Evolutionary conservation across 2,113 vertebrate genomes (phyloP).

Genomic region (Chionomys nivalis): DNA sequence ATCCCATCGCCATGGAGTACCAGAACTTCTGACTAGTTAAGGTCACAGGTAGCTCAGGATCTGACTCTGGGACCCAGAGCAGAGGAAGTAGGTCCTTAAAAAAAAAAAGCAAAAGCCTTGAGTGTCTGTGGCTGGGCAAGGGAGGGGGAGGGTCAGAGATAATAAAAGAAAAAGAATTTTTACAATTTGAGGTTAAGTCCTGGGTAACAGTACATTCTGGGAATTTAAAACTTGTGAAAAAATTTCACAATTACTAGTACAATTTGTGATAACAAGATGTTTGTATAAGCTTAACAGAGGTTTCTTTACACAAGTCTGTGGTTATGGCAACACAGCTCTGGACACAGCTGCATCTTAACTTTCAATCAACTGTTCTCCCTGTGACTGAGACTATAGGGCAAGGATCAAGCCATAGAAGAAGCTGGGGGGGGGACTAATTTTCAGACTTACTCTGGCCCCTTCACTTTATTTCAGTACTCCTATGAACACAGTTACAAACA

Average conservation of each 20-base stretch:
- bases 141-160: not conserved
- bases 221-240: not conserved
- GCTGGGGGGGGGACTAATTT: not conserved
- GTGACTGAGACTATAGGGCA: not conserved
- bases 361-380: not conserved
- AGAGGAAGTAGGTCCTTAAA: not conserved
- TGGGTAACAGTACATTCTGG: not conserved
- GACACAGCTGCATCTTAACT: not conserved
- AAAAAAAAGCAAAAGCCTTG: not conserved
- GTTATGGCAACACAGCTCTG: not conserved
- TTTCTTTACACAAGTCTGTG: not conserved
- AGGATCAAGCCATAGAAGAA: not conserved
- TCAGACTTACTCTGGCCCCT: not conserved
- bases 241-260: not conserved
- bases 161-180: not conserved
- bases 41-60: not conserved
- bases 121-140: too few species aligned
- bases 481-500: not conserved
- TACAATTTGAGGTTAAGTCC: not conserved
- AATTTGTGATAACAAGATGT: not conserved
- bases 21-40: not conserved
- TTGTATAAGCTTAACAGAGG: not conserved
- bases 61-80: not conserved
- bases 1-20: not conserved
- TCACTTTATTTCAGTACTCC: not conserved